Percentiles rank a stretch among this genome's conserved stretches.
phyloP scores from a whole-genome alignment of 2,888 invertebrate genomes.

The Drosophila subquinaria region DNA sequence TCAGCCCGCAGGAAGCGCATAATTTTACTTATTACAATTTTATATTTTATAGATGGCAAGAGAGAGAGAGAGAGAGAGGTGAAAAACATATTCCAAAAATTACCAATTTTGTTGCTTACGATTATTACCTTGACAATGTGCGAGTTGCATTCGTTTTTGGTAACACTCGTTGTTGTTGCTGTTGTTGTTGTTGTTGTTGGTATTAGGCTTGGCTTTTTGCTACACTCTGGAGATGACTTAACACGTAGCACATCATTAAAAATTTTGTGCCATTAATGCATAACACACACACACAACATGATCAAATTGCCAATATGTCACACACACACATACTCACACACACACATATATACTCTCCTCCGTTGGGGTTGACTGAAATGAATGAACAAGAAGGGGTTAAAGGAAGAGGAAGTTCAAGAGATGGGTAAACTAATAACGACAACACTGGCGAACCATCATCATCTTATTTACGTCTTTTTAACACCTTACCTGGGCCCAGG shows the following conservation, averaged over 20 bases:
- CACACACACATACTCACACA: slow-evolving; percentile 30
- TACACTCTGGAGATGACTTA: slow-evolving; percentile 81
- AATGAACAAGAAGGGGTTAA: background rate
- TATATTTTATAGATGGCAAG: slow-evolving; percentile 60
- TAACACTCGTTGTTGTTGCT: slow-evolving; percentile 19
- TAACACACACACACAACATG: slow-evolving; percentile 68
- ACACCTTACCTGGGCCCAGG: slow-evolving; percentile 62
- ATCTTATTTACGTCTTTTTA: slow-evolving; percentile 80
- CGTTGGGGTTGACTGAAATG: slow-evolving; percentile 50
- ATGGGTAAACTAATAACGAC: slow-evolving; percentile 69
- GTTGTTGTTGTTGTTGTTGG: slow-evolving; percentile 40
- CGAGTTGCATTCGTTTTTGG: slow-evolving; percentile 37
- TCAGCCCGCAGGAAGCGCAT: slow-evolving; percentile 52
- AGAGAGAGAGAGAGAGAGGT: background rate
- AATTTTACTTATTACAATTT: slow-evolving; percentile 79
- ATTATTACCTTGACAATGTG: slow-evolving; percentile 77
- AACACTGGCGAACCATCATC: slow-evolving; percentile 62
- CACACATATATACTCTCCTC: slow-evolving; percentile 23
- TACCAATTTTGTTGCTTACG: slow-evolving; percentile 82
- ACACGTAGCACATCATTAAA: slow-evolving; percentile 82
- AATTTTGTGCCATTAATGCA: slow-evolving; percentile 80
- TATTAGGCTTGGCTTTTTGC: slow-evolving; percentile 70
- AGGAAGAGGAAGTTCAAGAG: background rate
- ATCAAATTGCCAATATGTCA: slow-evolving; percentile 82
- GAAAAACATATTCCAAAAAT: slow-evolving; percentile 74